Evolutionary conservation across 2,888 invertebrate genomes (phyloP), one percentile per base, ranked within the genome.

Genomic region (Ernsta delagoae): DNA sequence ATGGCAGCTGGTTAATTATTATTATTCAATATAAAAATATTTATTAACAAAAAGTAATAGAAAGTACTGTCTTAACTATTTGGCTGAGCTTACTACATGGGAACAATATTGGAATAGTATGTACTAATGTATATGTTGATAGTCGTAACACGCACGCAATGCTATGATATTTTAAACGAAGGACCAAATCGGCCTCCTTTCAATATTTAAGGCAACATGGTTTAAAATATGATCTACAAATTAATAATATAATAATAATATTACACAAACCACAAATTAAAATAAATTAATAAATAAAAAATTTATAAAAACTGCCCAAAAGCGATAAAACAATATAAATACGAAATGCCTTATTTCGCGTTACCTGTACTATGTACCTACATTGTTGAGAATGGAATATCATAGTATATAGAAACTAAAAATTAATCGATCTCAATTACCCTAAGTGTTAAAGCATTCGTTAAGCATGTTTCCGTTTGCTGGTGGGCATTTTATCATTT

Each of bases 401-500:
- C 82, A 88, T 89, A 90, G 85, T 87, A 82, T 88, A 88, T 90
- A 89, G 85, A 88, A 82, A 78, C 80, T 89, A 85, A 88, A 53
- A 89, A 86, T 85, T 85, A 86, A 87, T 86, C 88, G 92, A 93
- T 93, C 92, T 93, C 92, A 92, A 87, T 88, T 87, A 90, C 83
- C 87, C 79, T 91, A 89, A 90, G 91, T 86, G 83, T 87, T 87
- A 80, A 85, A 82, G 75, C 82, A 78, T 86, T 83, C 83, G 78
- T 80, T 85, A 84, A 82, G 84, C 80, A 79, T 81, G 78, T 79
- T 79, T 81, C 76, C 75, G 76, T 83, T 80, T 63, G 63, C 63
- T 63, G 53, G 53, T 63, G 63, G 63, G 41, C 63, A 59, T 56
- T 56, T 54, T 54, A 74, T 62, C 48, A 45, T 63, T 68, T 48